A percentile compares a stretch with the other conserved stretches of the same genome.
Conservation (phyloP, 2,888 invertebrate genomes). For the Uloborus plumipes region DNA sequence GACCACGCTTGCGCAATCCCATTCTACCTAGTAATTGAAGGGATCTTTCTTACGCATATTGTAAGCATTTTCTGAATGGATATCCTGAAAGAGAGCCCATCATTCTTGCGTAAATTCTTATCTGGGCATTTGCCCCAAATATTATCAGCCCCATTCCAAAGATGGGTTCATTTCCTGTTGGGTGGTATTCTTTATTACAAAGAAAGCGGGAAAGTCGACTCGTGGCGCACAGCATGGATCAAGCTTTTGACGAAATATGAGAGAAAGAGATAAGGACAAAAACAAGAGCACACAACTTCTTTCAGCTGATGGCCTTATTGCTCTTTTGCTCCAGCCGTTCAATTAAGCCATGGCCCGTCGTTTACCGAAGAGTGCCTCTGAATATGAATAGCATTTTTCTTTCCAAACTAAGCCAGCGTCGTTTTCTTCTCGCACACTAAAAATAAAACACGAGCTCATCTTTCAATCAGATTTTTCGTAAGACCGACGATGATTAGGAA, state of each 20-base stretch:
- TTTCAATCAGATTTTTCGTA: too few relatives aligned
- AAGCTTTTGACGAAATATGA: conserved; percentile 9
- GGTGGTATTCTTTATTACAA: conserved; percentile 48
- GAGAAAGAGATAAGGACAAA: neutral
- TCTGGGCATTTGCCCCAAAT: conserved; percentile 60
- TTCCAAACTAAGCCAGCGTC: too few relatives aligned
- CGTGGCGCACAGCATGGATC: conserved; percentile 4
- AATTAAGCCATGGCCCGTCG: too few relatives aligned
- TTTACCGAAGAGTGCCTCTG: too few relatives aligned
- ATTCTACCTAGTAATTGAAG: conserved; percentile 56
- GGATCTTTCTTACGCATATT: conserved; percentile 40
- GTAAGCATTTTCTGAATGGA: conserved; percentile 50
- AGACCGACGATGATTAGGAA: too few relatives aligned
- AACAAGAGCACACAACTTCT: neutral
- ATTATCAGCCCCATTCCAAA: conserved; percentile 54
- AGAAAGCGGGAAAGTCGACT: conserved; percentile 12
- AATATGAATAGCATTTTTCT: too few relatives aligned
- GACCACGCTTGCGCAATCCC: neutral
- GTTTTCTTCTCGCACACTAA: too few relatives aligned
- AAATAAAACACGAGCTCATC: too few relatives aligned
- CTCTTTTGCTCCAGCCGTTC: too few relatives aligned
- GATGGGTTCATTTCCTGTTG: conserved; percentile 57
- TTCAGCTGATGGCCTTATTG: too few relatives aligned
- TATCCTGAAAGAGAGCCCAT: conserved; percentile 41
- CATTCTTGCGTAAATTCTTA: conserved; percentile 43